phyloP scores from a whole-genome alignment of 2,113 vertebrate genomes.

The Hyperoodon ampullatus region DNA sequence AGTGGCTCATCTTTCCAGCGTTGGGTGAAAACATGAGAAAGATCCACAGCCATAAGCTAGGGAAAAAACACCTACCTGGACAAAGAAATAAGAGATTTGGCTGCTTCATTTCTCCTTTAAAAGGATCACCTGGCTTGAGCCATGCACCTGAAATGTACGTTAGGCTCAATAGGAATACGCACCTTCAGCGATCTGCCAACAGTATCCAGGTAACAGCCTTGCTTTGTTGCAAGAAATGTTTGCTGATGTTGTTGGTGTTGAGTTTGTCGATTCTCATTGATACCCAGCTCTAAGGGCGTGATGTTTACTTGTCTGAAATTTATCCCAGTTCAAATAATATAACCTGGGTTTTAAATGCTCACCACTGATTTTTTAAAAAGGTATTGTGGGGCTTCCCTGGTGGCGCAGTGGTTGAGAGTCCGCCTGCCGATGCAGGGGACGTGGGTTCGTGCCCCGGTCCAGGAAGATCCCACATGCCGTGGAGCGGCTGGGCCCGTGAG shows the following conservation, averaged over 20 bases:
- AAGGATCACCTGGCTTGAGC: not conserved
- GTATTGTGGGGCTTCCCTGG: not conserved
- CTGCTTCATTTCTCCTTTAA: not conserved
- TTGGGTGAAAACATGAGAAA: not conserved
- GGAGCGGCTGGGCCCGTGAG: too few species aligned
- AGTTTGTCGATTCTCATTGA: not conserved
- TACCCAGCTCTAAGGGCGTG: not conserved
- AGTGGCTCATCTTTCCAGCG: not conserved
- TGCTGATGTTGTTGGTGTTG: not conserved
- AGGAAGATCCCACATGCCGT: too few species aligned
- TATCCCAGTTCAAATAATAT: not conserved
- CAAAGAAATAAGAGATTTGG: not conserved
- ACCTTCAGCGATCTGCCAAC: not conserved
- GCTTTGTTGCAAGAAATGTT: not conserved
- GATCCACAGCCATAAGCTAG: not conserved
- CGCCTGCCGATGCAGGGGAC: too few species aligned
- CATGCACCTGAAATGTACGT: not conserved
- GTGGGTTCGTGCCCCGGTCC: too few species aligned
- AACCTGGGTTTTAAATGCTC: slow-evolving; percentile 12
- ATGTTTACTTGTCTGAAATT: not conserved
- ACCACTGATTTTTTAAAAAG: not conserved
- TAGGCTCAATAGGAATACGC: not conserved
- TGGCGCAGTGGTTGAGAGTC: too few species aligned
- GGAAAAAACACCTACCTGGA: not conserved
- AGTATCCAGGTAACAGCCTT: not conserved